phyloP scores from a whole-genome alignment of 2,113 vertebrate genomes.

The Halichoerus grypus region DNA sequence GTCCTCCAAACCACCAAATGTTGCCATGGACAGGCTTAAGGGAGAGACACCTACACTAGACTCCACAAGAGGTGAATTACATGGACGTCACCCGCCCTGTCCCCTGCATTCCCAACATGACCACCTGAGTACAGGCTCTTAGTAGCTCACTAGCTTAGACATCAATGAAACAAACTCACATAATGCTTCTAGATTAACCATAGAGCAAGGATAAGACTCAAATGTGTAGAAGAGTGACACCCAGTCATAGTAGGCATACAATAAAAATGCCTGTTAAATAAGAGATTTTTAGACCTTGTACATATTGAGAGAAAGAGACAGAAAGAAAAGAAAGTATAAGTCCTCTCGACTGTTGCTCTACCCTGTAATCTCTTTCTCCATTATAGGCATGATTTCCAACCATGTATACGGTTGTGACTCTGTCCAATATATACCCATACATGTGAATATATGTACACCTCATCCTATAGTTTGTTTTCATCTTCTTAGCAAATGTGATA shows the following conservation, averaged over 20 bases:
- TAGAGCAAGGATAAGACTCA: not conserved
- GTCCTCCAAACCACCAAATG: not conserved
- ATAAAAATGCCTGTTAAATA: not conserved
- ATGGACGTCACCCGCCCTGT: not conserved
- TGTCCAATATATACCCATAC: not conserved
- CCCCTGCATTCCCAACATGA: not conserved
- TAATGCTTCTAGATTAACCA: not conserved
- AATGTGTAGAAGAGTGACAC: not conserved
- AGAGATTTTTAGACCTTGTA: not conserved
- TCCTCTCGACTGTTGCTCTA: not conserved
- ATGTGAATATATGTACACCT: not conserved
- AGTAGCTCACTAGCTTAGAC: not conserved
- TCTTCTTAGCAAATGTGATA: not conserved
- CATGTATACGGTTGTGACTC: not conserved
- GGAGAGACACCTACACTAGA: not conserved
- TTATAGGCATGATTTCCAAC: not conserved
- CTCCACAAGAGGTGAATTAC: fast-evolving
- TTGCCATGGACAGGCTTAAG: not conserved
- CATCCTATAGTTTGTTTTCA: not conserved
- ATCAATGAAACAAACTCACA: not conserved
- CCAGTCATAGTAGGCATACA: not conserved
- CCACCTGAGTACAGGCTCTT: not conserved
- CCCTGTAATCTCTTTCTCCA: not conserved
- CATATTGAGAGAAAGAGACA: not conserved
- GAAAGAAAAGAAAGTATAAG: not conserved